Evolutionary conservation across 2,888 invertebrate species (phyloP), one percentile per base, ranked within the genome.

Genomic region (Sepiola atlantica): DNA sequence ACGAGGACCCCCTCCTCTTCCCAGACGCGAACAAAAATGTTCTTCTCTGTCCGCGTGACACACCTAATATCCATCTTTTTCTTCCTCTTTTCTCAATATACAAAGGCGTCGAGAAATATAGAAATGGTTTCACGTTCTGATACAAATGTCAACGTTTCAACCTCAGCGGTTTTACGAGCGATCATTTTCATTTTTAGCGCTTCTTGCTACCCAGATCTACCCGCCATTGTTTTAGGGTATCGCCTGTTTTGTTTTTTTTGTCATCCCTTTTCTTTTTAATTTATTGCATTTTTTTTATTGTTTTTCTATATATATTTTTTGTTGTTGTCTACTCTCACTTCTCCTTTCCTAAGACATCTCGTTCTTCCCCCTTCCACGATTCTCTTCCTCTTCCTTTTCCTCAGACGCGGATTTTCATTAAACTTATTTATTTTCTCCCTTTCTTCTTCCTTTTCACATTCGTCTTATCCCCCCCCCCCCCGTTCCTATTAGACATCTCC

Each of bases 131-230:
- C 77, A n/a, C 14, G 14, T 77, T 77, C 77, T 77, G 21, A 77
- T 77, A n/a, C 16, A 77, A 77, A 77, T 77, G 77, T 77, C 77
- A 77, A 77, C 77, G 77, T 77, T 32, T 77, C 77, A 77, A 77
- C 77, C 77, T n/a, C n/a, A 77, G 32, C 77, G n/a, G 32, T 77
- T 77, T 77, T 77, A 77, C 77, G 77, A 77, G 77, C 77, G 77
- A n/a, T 77, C 77, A 77, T 77, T 32, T 77, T 77, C 77, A 77
- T n/a, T 77, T n/a, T 77, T n/a, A 77, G 77, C 14, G 14, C n/a
- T 77, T 77, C 16, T 2, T n/a, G 77, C n/a, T 77, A 16, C 10
- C 77, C 45, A 4, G 45, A 4, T 14, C 77, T 77, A n/a, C 77
- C 77, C 77, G n/a, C n/a, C 45, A 45, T 45, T 45, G 45, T 45